Base-by-base conservation (phyloP, 2,113 vertebrate species). In the Puffinus mauretanicus region DNA sequence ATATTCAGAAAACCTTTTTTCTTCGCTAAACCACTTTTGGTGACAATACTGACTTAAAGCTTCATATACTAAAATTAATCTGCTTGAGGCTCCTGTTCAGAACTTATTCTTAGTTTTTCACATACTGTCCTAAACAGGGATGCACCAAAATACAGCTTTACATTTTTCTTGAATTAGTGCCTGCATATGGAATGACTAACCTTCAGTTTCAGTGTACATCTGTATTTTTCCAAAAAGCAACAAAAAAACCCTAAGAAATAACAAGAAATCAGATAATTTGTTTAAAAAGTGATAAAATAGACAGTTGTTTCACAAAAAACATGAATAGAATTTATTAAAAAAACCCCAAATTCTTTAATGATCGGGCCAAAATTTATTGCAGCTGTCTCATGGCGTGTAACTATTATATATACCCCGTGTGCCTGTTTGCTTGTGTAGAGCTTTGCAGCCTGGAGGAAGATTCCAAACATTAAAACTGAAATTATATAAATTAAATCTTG, bases 1-100 rank as follows among this genome's bases (percentile, higher is more conserved):
- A 91, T 83, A 82, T 51, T 67, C 81, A 96, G 87, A 86, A 90
- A 89, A 25, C 21, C 30, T 78, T 88, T 92, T 81, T 46, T 71
- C 71, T 78, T 91, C 65, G 58, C 86, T 91, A 78, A 90, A 77
- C 54, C 73, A 72, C 49, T 94, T 94, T 73, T 91, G 46, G n/a
- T 85, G 62, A 88, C 67, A 88, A 66, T 80, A 66, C 32, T 36
- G 24, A 94, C 91, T 94, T 93, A 80, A 94, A 62, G 29, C 24
- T 73, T 86, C 44, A 11, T 54, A 65, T 60, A 82, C 30, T 46
- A 79, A 92, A 87, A 79, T 86, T 67, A 82, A 79, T 85, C n/a
- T 65, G 36, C 16, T 78, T 40, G 61, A 81, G 15, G 46, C 3
- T 81, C 30, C 72, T 62, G 12, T 78, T 94, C 21, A 67, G 72